Percentiles rank a stretch among this genome's conserved stretches.
These are phyloP conservation scores for Erythrocebus patas DNA, from an alignment of 2,113 vertebrate genomes.

Conservation along the genomic window DNA sequence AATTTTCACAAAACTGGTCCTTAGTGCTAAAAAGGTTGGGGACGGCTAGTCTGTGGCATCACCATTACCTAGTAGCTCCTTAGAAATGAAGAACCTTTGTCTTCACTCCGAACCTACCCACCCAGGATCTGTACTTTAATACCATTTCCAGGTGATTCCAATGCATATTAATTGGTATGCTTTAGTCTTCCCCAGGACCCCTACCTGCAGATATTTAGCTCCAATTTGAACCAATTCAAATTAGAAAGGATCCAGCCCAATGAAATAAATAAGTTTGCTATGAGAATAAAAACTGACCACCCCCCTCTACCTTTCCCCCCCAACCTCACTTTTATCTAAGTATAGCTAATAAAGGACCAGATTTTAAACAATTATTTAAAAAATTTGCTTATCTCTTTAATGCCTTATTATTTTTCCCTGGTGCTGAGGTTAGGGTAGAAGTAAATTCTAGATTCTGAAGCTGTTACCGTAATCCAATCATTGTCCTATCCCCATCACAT, in stretches of 20 bases:
- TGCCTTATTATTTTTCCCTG: background rate
- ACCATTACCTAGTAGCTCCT: background rate
- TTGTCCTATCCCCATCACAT: background rate
- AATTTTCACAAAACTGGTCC: no score
- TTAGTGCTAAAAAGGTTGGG: no score
- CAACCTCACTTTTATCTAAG: background rate
- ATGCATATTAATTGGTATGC: background rate
- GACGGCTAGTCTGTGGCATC: no score
- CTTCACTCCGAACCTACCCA: background rate
- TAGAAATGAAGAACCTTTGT: background rate
- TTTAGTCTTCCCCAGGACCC: background rate
- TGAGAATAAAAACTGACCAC: background rate
- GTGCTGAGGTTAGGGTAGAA: background rate
- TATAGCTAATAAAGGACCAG: background rate
- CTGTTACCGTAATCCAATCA: background rate
- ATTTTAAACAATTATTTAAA: background rate
- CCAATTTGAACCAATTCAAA: background rate
- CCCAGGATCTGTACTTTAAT: background rate
- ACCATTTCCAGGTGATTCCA: background rate
- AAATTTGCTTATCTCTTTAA: background rate
- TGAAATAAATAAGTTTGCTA: background rate
- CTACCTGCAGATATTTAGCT: background rate
- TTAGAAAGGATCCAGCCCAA: background rate
- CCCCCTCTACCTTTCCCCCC: rapidly evolving
- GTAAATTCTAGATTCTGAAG: conserved; percentile 18